Base-by-base conservation (phyloP, 2,113 vertebrate genomes). In the Nannospalax galili region DNA sequence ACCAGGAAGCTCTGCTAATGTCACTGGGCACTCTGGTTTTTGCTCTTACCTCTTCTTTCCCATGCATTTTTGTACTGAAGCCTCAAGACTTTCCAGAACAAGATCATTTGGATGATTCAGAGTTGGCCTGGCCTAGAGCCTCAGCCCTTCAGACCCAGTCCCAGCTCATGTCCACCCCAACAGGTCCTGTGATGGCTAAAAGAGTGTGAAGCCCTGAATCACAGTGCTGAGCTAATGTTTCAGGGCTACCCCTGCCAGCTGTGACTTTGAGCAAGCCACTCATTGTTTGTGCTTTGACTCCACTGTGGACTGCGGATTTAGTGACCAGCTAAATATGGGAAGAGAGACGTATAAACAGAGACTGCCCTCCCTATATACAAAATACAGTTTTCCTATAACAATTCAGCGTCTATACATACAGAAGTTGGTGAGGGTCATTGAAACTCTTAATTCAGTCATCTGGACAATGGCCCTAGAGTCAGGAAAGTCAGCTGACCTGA, bases 1-100 rank as follows among this genome's bases (percentile, higher is more conserved):
- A 17, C n/a, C 11, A 10, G 19, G 20, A 64, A 48, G n/a, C 45
- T 52, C 2, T 5, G 40, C 0, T n/a, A 14, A 17, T 0, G 0
- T 6, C 42, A 0, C 35, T 56, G 3, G 30, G 7, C 9, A 1
- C 11, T 45, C 10, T 65, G 84, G 56, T 78, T 80, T n/a, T 24
- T 16, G 3, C 30, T 10, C 2, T 65, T 52, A n/a, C 19, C 26
- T 19, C 26, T 62, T 22, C 26, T 62, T 22, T 65, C 42, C 15
- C 58, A 11, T 32, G 3, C 40, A 6, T 7, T 37, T 77, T 58
- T 72, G 77, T 56, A 26, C 48, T 64, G 3, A 62, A 79, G 45
- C 65, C 5, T 75, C 74, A 45, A 56, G 45, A 64, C 32, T 0
- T 24, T 60, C 20, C 0, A 82, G 11, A 0, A n/a, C 11, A 24